Base-by-base conservation (phyloP, 1,140 invertebrate species). In the Phymorhynchus buccinoides region DNA sequence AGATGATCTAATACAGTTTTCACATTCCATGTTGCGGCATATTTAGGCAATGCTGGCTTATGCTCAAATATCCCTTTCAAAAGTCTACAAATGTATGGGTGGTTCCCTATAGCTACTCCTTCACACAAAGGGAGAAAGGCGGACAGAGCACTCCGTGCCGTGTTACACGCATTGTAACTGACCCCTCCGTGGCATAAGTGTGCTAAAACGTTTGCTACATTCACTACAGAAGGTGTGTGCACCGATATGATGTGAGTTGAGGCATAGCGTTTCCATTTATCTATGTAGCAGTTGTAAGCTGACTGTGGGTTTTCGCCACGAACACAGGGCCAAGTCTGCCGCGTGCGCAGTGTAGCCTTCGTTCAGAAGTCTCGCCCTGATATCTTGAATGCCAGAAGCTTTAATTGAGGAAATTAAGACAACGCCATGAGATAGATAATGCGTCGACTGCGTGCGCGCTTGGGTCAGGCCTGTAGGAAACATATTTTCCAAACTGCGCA, bases 381-480 rank as follows among this genome's bases (percentile, higher is more conserved):
- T 86, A 87, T 75, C 7, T 30, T 80, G 80, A 79, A 86, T 78
- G 75, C 83, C 80, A 89, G 71, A 12, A 89, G 79, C 2, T 68
- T 22, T 39, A 89, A 30, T 9, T 39, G 86, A 12, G 82, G 44
- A 14, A 84, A 73, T 81, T 37, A 39, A 77, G 39, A 48, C 75
- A 35, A n/a, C 44, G 52, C 84, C 86, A 87, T 30, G 16, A 56
- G 37, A 87, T 27, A 44, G 39, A 66, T 68, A 87, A 86, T 27
- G 88, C 86, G 89, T 88, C 83, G 35, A 88, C 56, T 66, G 75
- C 77, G 1, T 30, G 41, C 32, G 89, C 87, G 14, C 52, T 62
- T 16, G 86, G 87, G 44, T 88, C 87, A 52, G 89, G 86, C 73
- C 80, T 71, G 85, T 84, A 90, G 2, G 86, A 87, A 22, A 86